phyloP scores from a whole-genome alignment of 2,113 vertebrate species.

The Pseudopipra pipra region DNA sequence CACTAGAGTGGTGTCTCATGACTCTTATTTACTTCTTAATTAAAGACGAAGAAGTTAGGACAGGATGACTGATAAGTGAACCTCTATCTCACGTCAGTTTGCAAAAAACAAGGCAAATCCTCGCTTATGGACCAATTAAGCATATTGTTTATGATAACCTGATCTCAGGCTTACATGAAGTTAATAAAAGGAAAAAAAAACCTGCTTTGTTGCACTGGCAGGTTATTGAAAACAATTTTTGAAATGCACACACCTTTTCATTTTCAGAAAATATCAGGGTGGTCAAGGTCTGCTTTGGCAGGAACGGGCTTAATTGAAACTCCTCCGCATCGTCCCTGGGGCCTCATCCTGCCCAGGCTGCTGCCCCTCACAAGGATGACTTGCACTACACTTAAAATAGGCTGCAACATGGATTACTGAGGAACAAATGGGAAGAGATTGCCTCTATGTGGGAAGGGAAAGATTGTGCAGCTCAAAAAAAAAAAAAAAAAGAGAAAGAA shows the following conservation, averaged over 20 bases:
- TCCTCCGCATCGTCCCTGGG: background rate
- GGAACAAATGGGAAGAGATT: background rate
- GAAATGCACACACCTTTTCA: background rate
- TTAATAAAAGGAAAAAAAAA: background rate
- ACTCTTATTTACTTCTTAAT: slow-evolving; percentile 74
- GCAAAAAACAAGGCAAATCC: slow-evolving; percentile 17
- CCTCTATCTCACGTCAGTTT: slow-evolving; percentile 44
- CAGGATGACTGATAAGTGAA: slow-evolving; percentile 54
- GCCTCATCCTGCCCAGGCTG: background rate
- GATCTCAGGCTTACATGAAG: background rate
- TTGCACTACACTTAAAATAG: background rate
- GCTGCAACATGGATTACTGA: background rate
- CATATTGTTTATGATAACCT: background rate
- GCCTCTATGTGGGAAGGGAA: background rate
- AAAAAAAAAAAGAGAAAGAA: background rate
- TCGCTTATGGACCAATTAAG: background rate
- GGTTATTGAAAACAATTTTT: background rate
- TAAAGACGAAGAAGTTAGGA: slow-evolving; percentile 59
- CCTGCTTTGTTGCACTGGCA: background rate
- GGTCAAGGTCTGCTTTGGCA: background rate
- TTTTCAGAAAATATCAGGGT: background rate
- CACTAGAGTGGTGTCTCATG: slow-evolving; percentile 54
- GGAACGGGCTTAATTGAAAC: background rate
- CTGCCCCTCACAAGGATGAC: background rate
- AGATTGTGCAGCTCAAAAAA: background rate